Percentiles rank a stretch among this genome's conserved stretches.
These are phyloP conservation scores for Crocidura indochinensis DNA, from an alignment of 2,797 vertebrate genomes.

Conservation along the genomic window DNA sequence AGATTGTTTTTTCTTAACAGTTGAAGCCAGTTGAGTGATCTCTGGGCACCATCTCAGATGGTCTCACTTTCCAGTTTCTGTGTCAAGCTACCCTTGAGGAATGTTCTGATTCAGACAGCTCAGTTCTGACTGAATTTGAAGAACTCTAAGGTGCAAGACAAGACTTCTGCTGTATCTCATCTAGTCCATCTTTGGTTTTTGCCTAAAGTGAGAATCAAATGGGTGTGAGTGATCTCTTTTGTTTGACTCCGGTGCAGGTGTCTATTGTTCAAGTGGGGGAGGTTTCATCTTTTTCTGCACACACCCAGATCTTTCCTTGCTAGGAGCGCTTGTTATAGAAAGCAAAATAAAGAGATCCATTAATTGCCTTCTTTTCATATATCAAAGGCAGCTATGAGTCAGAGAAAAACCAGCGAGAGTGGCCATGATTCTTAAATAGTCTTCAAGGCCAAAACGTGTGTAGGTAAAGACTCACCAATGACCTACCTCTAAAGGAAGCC, in stretches of 20 bases:
- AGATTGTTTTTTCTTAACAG: conserved; percentile 10
- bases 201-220: conserved; percentile 75
- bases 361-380: conserved; percentile 73
- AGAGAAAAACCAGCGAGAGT: conserved; percentile 41
- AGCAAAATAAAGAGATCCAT: conserved; percentile 78
- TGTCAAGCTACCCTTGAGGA: not conserved
- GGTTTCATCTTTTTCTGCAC: conserved; percentile 57
- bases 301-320: conserved; percentile 83
- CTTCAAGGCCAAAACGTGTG: conserved; percentile 48
- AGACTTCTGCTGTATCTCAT: conserved; percentile 39
- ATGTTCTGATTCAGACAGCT: not conserved
- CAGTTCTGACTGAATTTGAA: not conserved
- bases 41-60: not conserved
- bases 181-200: conserved; percentile 18
- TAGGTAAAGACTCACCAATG: not conserved
- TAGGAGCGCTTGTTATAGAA: conserved; percentile 68
- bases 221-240: conserved; percentile 58
- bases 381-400: conserved; percentile 76
- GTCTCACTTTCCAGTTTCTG: not conserved
- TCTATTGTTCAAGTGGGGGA: conserved; percentile 65
- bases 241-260: conserved; percentile 64
- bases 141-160: not conserved
- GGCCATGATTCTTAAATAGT: not conserved
- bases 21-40: not conserved
- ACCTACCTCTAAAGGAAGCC: not conserved